Evolutionary conservation across 2,888 invertebrate species (phyloP).

Genomic region (Amiota communis): DNA sequence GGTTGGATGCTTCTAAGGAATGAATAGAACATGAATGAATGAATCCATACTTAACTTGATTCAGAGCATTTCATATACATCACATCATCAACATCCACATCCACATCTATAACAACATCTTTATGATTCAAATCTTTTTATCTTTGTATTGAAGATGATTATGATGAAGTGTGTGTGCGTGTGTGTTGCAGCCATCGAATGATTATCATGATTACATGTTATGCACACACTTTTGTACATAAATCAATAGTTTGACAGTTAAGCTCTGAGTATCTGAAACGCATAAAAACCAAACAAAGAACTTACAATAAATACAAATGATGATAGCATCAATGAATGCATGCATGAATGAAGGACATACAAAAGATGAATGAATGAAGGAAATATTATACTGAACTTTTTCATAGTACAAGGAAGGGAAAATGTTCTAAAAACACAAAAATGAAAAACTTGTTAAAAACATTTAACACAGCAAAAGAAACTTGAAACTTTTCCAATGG

Average conservation of each 20-base stretch:
- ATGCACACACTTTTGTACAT: constrained; percentile 37
- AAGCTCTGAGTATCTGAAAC: constrained; percentile 54
- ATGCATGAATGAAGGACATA: constrained; percentile 15
- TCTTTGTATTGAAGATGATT: not conserved
- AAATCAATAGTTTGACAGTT: constrained; percentile 64
- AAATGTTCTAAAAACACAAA: constrained; percentile 54
- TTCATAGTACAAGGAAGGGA: constrained; percentile 33
- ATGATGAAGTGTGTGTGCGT: too few relatives aligned
- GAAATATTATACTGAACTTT: not conserved
- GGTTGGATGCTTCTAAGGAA: not conserved
- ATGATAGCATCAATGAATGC: constrained; percentile 56
- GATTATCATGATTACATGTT: not conserved
- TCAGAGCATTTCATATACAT: not conserved
- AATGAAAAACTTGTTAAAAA: constrained; percentile 2
- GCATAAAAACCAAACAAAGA: not conserved
- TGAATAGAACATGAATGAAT: constrained; percentile 12
- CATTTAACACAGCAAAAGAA: constrained; percentile 44
- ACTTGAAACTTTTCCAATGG: constrained; percentile 53
- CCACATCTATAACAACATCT: not conserved
- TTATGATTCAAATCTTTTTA: not conserved
- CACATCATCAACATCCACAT: not conserved
- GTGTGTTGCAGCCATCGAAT: not conserved
- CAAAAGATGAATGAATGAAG: not conserved
- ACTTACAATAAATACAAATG: too few relatives aligned
- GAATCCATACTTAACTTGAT: not conserved